phyloP scores from a whole-genome alignment of 1,140 invertebrate genomes.

The Gonioctena quinquepunctata region DNA sequence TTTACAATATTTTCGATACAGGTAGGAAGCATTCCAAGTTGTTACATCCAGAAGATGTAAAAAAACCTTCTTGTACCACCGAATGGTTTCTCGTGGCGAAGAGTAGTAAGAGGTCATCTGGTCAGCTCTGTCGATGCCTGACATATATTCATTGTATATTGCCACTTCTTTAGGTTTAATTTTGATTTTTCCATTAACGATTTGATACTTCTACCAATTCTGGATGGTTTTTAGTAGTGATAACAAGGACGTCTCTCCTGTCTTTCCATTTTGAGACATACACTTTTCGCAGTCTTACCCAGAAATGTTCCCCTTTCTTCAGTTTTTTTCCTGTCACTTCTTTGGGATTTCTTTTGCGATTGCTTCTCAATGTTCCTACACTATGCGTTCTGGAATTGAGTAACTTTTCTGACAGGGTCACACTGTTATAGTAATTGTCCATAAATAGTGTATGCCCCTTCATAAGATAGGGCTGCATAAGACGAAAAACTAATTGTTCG shows the following conservation, averaged over 20 bases:
- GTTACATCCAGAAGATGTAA: slow-evolving; percentile 3
- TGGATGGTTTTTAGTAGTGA: slow-evolving; percentile 38
- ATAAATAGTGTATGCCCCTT: slow-evolving; percentile 25
- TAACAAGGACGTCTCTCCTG: slow-evolving; percentile 32
- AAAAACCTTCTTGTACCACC: neutral
- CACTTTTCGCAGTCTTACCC: neutral
- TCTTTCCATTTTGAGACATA: slow-evolving; percentile 50
- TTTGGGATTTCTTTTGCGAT: slow-evolving; percentile 11
- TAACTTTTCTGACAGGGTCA: slow-evolving; percentile 13
- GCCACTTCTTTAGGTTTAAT: slow-evolving; percentile 38
- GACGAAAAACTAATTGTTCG: neutral
- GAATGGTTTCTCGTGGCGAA: neutral
- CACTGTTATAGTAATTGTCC: slow-evolving; percentile 30
- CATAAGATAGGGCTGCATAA: slow-evolving; percentile 6
- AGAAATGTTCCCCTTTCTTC: slow-evolving; percentile 14
- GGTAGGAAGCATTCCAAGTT: neutral
- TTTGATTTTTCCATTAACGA: slow-evolving; percentile 24
- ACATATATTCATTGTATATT: slow-evolving; percentile 34
- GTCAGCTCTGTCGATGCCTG: slow-evolving; percentile 26
- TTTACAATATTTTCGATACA: no score
- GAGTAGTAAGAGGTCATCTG: neutral
- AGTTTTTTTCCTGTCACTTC: slow-evolving; percentile 7
- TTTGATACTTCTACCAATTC: slow-evolving; percentile 14
- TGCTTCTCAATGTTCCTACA: slow-evolving; percentile 15
- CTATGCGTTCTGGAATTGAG: slow-evolving; percentile 8